phyloP scores from a whole-genome alignment of 2,797 vertebrate genomes.

The Sebastes aleutianus region DNA sequence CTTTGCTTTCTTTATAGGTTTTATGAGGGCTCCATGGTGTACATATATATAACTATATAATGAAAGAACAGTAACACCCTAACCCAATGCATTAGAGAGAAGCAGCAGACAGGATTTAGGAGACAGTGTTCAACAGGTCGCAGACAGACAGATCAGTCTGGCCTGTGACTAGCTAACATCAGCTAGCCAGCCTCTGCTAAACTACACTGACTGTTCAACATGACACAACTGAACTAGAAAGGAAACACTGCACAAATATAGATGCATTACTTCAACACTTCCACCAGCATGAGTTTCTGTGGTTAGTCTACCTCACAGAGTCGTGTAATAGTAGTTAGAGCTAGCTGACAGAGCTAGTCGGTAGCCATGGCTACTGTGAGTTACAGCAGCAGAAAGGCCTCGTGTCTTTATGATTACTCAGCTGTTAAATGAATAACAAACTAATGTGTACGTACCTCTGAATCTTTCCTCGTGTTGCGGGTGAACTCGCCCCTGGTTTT shows the following conservation, averaged over 20 bases:
- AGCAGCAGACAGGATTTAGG: neutral
- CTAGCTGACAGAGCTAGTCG: slow-evolving; percentile 23
- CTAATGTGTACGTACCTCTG: slow-evolving; percentile 83
- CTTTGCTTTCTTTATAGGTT: neutral
- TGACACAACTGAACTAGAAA: accelerated
- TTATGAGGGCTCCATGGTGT: neutral
- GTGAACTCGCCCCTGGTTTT: slow-evolving; percentile 87
- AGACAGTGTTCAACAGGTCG: slow-evolving; percentile 32
- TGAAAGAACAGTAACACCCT: neutral
- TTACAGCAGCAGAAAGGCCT: slow-evolving; percentile 10
- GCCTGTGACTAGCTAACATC: slow-evolving; percentile 27
- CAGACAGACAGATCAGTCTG: slow-evolving; percentile 14
- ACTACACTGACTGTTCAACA: neutral
- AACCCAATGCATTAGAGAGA: too few species aligned
- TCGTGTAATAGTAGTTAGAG: neutral
- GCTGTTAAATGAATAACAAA: neutral
- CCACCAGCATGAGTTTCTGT: accelerated
- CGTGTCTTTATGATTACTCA: neutral
- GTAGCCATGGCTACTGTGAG: neutral
- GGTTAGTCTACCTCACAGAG: neutral
- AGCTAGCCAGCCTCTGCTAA: slow-evolving; percentile 16
- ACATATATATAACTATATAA: neutral
- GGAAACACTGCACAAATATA: neutral
- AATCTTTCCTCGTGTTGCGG: slow-evolving; percentile 93
- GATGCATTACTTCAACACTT: accelerated